Conservation (phyloP, 2,113 vertebrate species). For the Gadus chalcogrammus region DNA sequence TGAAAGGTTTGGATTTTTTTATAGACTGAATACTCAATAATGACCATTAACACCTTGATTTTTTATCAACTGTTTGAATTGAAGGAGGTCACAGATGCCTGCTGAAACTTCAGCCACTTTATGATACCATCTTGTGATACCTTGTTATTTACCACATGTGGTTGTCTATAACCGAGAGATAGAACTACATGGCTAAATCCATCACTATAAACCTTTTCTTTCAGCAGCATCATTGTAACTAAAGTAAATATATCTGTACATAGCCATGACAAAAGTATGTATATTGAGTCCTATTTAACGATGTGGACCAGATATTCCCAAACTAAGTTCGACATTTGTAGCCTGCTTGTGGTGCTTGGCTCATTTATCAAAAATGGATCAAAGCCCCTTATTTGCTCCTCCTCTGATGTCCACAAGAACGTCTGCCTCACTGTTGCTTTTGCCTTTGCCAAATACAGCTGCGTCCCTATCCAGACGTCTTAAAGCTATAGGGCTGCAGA, state of each 20-base stretch:
- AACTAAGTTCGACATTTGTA: too few species aligned
- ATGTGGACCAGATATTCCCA: not conserved
- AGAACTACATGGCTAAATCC: not conserved
- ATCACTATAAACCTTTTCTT: not conserved
- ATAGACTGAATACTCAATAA: too few species aligned
- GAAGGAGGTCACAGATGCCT: not conserved
- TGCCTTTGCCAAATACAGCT: slow-evolving; percentile 16
- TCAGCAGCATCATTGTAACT: too few species aligned
- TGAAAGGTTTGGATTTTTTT: too few species aligned
- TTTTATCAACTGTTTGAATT: too few species aligned
- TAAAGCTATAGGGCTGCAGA: not conserved
- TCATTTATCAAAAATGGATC: too few species aligned
- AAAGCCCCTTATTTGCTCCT: not conserved
- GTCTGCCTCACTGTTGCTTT: not conserved
- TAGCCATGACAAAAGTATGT: not conserved
- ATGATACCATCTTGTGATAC: slow-evolving; percentile 4
- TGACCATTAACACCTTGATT: too few species aligned
- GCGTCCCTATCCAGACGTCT: not conserved
- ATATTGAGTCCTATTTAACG: not conserved
- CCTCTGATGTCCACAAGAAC: not conserved
- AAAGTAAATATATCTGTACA: not conserved
- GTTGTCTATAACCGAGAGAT: not conserved
- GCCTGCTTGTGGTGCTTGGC: too few species aligned
- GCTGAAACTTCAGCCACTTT: slow-evolving; percentile 15
- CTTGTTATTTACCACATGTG: not conserved